A percentile compares a stretch with the other conserved stretches of the same genome.
Evolutionary conservation across 2,113 vertebrate species (phyloP).

Genomic region (Nesoenas mayeri): DNA sequence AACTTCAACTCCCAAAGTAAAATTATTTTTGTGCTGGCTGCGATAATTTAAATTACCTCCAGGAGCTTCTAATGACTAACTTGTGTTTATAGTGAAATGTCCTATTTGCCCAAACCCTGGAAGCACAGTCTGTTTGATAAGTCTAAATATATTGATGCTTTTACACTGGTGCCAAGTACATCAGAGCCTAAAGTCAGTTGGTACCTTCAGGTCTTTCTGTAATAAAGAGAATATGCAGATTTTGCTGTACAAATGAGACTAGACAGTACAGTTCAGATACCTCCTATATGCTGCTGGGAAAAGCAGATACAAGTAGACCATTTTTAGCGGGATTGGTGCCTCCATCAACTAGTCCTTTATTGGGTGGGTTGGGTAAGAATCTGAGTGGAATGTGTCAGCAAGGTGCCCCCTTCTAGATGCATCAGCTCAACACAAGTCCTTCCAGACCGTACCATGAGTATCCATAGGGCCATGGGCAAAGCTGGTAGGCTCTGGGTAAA

Average conservation of each 20-base stretch:
- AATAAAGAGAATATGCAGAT: neutral
- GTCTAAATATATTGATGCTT: neutral
- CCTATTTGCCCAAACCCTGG: neutral
- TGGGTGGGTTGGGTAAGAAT: neutral
- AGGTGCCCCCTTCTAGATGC: neutral
- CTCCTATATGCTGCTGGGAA: neutral
- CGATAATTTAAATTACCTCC: neutral
- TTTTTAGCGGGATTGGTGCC: neutral
- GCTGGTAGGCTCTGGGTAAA: neutral
- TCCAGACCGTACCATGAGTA: neutral
- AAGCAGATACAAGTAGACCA: neutral
- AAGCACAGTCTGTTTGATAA: neutral
- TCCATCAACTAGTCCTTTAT: neutral
- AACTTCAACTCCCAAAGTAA: neutral
- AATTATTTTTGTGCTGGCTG: slow-evolving; percentile 20
- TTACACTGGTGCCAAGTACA: neutral
- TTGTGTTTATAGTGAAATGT: neutral
- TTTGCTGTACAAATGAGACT: neutral
- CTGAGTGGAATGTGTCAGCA: neutral
- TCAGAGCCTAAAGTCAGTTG: neutral
- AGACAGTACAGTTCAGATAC: neutral
- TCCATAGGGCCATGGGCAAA: neutral
- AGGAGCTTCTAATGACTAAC: neutral
- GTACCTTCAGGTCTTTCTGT: neutral
- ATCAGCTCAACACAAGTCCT: neutral